These are phyloP conservation scores for Antheraea mylitta DNA, from an alignment of 1,140 invertebrate species.

Conservation along the genomic window DNA sequence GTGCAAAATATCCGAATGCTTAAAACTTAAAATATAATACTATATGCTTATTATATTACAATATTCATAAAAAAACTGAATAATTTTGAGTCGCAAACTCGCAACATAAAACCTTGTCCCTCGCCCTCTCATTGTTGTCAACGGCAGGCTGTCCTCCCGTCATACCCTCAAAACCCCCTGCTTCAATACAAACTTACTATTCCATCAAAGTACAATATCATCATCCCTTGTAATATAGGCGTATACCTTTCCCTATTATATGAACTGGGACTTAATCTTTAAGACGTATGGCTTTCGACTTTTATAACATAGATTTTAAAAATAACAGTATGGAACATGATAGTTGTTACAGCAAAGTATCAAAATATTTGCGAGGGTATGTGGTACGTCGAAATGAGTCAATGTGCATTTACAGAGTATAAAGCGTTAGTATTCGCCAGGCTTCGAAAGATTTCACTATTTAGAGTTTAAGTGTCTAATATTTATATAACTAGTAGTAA, in stretches of 20 bases:
- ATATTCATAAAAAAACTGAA: neutral
- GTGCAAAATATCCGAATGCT: too few species aligned
- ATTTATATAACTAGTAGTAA: too few species aligned
- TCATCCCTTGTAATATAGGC: neutral
- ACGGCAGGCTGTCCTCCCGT: slow-evolving; percentile 16
- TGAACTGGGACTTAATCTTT: neutral
- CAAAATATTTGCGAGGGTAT: too few species aligned
- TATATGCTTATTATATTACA: neutral
- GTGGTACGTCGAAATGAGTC: too few species aligned
- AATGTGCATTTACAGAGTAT: too few species aligned
- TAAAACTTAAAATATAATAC: too few species aligned
- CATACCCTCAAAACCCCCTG: neutral
- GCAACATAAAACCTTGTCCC: slow-evolving; percentile 2
- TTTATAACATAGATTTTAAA: too few species aligned
- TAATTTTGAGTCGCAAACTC: neutral
- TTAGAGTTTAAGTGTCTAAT: too few species aligned
- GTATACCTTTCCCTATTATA: neutral
- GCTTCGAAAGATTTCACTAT: too few species aligned
- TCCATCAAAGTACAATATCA: slow-evolving; percentile 1
- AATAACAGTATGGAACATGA: too few species aligned
- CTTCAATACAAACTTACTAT: slow-evolving; percentile 4
- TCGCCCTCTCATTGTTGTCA: slow-evolving; percentile 36
- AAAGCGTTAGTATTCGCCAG: too few species aligned
- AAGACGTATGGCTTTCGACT: neutral
- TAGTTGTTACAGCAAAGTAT: too few species aligned